Percentiles rank a stretch among this genome's conserved stretches.
These are phyloP conservation scores for Apamea monoglypha DNA, from an alignment of 2,888 invertebrate species.

Conservation along the genomic window DNA sequence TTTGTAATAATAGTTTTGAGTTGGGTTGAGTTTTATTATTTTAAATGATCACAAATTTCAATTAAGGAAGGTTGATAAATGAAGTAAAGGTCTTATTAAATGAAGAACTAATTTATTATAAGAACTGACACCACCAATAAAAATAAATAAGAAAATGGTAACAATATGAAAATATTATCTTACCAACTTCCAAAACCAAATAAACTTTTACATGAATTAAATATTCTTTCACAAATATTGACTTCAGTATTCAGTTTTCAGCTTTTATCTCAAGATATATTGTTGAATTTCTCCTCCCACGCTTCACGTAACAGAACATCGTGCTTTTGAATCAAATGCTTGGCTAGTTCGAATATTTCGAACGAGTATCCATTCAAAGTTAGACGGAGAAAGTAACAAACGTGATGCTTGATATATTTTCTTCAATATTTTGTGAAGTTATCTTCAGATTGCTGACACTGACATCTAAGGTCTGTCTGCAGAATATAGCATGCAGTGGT, in stretches of 20 bases:
- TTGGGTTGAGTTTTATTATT: not conserved
- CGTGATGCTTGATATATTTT: slow-evolving; percentile 39
- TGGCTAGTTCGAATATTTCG: slow-evolving; percentile 61
- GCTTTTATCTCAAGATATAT: slow-evolving; percentile 47
- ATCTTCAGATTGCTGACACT: slow-evolving; percentile 28
- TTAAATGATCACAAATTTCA: not conserved
- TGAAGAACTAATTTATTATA: not conserved
- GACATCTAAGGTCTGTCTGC: slow-evolving; percentile 7
- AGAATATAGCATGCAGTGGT: not conserved
- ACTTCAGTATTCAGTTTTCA: slow-evolving; percentile 28
- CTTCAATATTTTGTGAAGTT: slow-evolving; percentile 20
- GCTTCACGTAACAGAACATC: slow-evolving; percentile 38
- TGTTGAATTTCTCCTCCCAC: slow-evolving; percentile 41
- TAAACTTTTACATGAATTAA: slow-evolving; percentile 10
- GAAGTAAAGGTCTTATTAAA: not conserved
- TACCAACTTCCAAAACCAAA: slow-evolving; percentile 15
- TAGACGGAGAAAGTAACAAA: slow-evolving; percentile 38
- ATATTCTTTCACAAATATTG: slow-evolving; percentile 31
- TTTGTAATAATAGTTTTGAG: too few species aligned
- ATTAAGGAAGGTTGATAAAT: not conserved
- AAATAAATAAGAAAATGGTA: slow-evolving; percentile 11
- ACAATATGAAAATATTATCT: slow-evolving; percentile 15
- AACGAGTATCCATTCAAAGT: slow-evolving; percentile 51
- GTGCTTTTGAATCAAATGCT: slow-evolving; percentile 57
- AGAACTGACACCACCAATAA: not conserved